Base-by-base conservation (phyloP, 2,113 vertebrate genomes). In the Tupaia chinensis region DNA sequence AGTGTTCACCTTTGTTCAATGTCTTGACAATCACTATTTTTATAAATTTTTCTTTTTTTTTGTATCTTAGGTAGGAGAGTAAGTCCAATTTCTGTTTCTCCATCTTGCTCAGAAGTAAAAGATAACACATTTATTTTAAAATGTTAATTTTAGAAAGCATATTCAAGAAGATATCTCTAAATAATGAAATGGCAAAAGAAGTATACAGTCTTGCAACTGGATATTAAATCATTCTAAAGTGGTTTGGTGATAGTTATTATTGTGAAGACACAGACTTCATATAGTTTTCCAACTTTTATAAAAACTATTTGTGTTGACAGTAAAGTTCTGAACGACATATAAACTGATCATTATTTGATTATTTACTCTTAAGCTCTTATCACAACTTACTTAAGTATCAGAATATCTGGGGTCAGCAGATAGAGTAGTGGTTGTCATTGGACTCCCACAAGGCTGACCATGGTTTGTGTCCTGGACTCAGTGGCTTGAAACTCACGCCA, bases 291-390 rank as follows among this genome's bases (percentile, higher is more conserved):
- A 85, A 58, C 7, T 92, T 85, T 88, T 44, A 1, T 76, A 60
- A 81, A 96, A 72, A 72, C 93, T 8, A 61, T 88, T 69, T 89
- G 3, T 19, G 77, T 17, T 72, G 16, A 53, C 23, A 44, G 53
- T 78, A 44, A 10, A 70, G 60, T 10, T 69, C 60, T 78, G 44
- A 89, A 32, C 2, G 85, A 60, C 68, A 63, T 66, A 78, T 63
- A n/a, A 65, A 27, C 8, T n/a, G 68, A 58, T 53, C 54, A 70
- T 82, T 88, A 89, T 56, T 93, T 92, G 88, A 93, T 53, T 72
- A 44, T 16, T 22, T 56, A 70, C 85, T 61, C 32, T 27, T 80
- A 29, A 80, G 54, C 20, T 74, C 22, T 86, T 78, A 88, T 60
- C 22, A 73, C 20, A 94, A 25, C 29, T 95, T 80, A 74, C n/a